A percentile compares a stretch with the other conserved stretches of the same genome.
Evolutionary conservation across 2,113 vertebrate species (phyloP).

Genomic region (Patagioenas fasciata): DNA sequence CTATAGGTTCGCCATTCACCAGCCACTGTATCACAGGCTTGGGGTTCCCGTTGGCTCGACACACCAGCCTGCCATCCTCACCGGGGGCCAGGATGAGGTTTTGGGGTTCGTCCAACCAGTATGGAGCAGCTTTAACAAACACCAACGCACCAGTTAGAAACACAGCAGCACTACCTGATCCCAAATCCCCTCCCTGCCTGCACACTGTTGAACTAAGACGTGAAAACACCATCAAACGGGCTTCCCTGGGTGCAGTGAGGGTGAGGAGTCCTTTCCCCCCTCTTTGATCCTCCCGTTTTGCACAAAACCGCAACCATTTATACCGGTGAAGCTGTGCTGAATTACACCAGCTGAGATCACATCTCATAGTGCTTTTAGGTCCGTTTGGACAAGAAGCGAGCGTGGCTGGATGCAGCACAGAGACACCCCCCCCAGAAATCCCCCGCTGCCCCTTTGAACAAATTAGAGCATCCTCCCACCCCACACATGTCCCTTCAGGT

Average conservation of each 20-base stretch:
- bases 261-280: accelerated
- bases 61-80: constrained; percentile 89
- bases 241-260: accelerated
- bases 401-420: accelerated
- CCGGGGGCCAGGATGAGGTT: constrained; percentile 92
- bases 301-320: accelerated
- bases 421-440: neutral
- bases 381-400: neutral
- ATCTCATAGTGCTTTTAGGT: accelerated
- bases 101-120: constrained; percentile 92
- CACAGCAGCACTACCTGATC: neutral
- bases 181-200: neutral
- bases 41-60: constrained; percentile 93
- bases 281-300: neutral
- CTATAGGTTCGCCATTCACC: constrained; percentile 86
- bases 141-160: accelerated
- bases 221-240: accelerated
- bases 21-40: constrained; percentile 93
- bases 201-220: accelerated
- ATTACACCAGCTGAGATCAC: neutral
- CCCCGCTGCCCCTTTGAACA: neutral
- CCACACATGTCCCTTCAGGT: accelerated
- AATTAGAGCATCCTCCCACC: neutral
- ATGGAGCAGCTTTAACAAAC: constrained; percentile 88
- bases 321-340: accelerated